phyloP scores from a whole-genome alignment of 1,140 invertebrate genomes.

The Piezodorus guildinii region DNA sequence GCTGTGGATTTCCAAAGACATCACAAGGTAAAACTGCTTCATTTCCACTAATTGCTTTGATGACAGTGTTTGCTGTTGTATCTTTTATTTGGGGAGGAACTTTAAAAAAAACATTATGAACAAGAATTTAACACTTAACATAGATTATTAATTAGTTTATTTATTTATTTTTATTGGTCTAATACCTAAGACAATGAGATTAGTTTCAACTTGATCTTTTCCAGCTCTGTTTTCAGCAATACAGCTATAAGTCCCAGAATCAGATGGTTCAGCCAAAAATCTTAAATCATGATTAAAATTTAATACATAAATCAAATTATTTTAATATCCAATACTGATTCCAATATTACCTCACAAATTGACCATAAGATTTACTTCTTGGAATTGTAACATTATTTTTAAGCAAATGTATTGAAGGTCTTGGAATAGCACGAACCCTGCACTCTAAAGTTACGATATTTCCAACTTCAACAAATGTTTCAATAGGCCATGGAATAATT shows the following conservation, averaged over 20 bases:
- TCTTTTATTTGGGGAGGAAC: neutral
- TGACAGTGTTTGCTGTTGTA: neutral
- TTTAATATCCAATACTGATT: neutral
- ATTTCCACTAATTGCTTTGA: constrained; percentile 18
- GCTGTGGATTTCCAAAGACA: constrained; percentile 21
- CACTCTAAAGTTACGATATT: constrained; percentile 25
- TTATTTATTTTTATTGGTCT: neutral
- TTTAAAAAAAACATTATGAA: neutral
- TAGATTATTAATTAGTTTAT: too few relatives aligned
- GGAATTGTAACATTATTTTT: constrained; percentile 4
- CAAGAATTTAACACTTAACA: too few relatives aligned
- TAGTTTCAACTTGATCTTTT: constrained; percentile 13
- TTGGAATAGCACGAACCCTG: constrained; percentile 24
- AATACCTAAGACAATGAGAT: constrained; percentile 17
- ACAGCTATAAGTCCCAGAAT: constrained; percentile 27
- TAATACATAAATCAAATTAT: neutral
- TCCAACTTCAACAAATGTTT: constrained; percentile 23
- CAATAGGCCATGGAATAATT: constrained; percentile 13
- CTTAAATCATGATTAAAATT: constrained; percentile 14
- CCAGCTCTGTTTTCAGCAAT: constrained; percentile 23
- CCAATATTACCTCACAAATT: constrained; percentile 6
- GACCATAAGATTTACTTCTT: constrained; percentile 1
- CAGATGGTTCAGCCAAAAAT: constrained; percentile 16
- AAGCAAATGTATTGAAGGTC: constrained; percentile 20
- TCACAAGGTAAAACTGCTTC: constrained; percentile 22